Base-by-base conservation (phyloP, 2,113 vertebrate species). In the Elgaria multicarinata region DNA sequence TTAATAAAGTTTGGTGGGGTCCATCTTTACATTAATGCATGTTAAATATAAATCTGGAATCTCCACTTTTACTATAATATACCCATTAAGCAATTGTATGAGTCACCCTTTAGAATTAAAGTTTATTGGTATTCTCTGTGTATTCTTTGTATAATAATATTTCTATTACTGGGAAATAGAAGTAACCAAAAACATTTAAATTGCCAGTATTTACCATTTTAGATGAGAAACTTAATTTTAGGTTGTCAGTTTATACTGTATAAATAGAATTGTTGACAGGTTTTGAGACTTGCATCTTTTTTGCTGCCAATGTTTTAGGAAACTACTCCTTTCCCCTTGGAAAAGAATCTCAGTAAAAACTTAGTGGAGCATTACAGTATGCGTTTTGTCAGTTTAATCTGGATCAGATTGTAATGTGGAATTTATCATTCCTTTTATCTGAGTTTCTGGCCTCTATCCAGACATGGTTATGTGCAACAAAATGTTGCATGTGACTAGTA, bases 71-170 rank as follows among this genome's bases (percentile, higher is more conserved):
- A 69, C 46, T 87, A 72, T 77, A 77, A 66, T 46, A 7, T 83
- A 28, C 91, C 93, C 28, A 90, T 46, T 93, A 92, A 94, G 44
- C 46, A 72, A n/a, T 67, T 91, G 90, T 39, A 81, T 90, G 46
- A 91, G 74, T 44, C 71, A 89, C 33, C 0, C 0, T n/a, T 87
- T 58, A 46, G 87, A 55, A 89, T 75, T 64, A 81, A 53, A 74
- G 66, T 90, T 89, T 95, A 94, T 92, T 94, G 94, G 53, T 0
- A 0, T 58, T 33, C n/a, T 78, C 28, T 85, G 24, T 76, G 64
- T 85, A 46, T 93, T 85, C 42, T 89, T 89, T 82, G 88, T 28
- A 55, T 0, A 13, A 69, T 72, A 58, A 84, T 22, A 62, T 39
- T 91, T 58, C 36, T 64, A 36, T 89, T 77, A 64, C 22, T 75